Base-by-base conservation (phyloP, 2,888 invertebrate species). In the Eilema caniola region DNA sequence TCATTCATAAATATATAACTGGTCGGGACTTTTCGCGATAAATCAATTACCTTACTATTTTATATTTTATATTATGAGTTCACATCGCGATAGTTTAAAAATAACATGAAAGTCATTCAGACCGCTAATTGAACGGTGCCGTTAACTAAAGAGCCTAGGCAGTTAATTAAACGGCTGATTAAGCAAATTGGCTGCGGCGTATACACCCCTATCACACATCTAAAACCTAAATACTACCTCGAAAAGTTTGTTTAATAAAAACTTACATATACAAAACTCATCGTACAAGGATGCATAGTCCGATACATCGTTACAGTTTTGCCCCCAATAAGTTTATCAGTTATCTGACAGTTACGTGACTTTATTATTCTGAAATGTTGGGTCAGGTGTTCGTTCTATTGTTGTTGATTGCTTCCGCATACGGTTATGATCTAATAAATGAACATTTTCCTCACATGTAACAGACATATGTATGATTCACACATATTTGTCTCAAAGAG, bases 351-450 rank as follows among this genome's bases (percentile, higher is more conserved):
- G n/a, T n/a, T 53, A 53, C 53, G 10, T n/a, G 8, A 53, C 53
- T 53, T 20, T 53, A 53, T 53, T 53, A 53, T 53, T 53, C 53
- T 53, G n/a, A n/a, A n/a, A 53, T 53, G 53, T 53, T n/a, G n/a
- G 53, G n/a, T 53, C 53, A 53, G 53, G 53, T 53, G 53, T 53
- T 53, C n/a, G 53, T 53, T 53, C 8, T 53, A n/a, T 10, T n/a
- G 20, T 53, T 53, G 53, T 53, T 53, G 53, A 53, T 53, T 53
- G n/a, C 53, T 53, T 47, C 20, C 20, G 0, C n/a, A 47, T 47
- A 47, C 20, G 20, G 20, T 53, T 53, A n/a, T 53, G 53, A 53
- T 53, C 8, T n/a, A 53, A 53, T 53, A 53, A n/a, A n/a, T n/a
- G 53, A 53, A n/a, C 53, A n/a, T 53, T 53, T 53, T n/a, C 53